phyloP scores from a whole-genome alignment of 2,113 vertebrate species.

The Amblyornis subalaris region DNA sequence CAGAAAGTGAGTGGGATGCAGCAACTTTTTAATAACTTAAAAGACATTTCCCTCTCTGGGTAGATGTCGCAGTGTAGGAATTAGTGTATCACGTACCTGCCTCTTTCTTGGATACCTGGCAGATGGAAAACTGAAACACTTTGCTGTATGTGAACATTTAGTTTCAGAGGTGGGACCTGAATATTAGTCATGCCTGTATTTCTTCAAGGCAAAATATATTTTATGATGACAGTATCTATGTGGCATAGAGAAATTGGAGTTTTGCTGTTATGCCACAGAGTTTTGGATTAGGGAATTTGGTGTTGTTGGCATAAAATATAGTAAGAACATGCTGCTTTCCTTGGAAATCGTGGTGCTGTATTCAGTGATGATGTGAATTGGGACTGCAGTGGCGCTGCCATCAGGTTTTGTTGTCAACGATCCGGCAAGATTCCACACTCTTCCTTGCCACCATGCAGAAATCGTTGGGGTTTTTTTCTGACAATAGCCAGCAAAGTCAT shows the following conservation, averaged over 20 bases:
- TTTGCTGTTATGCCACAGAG: background rate
- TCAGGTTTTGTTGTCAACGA: fast-evolving
- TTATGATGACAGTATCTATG: background rate
- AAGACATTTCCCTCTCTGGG: background rate
- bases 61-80: background rate
- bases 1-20: background rate
- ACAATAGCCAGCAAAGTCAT: background rate
- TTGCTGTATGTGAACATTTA: background rate
- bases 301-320: background rate
- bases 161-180: background rate
- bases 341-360: background rate
- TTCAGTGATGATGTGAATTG: background rate
- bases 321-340: background rate
- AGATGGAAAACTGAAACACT: background rate
- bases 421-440: background rate
- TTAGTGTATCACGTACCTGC: background rate
- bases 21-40: background rate
- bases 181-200: background rate
- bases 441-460: background rate
- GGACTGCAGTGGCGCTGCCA: background rate
- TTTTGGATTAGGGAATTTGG: background rate
- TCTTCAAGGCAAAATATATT: background rate
- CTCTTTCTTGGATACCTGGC: background rate
- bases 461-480: background rate
- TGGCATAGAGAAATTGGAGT: background rate